A percentile compares a stretch with the other conserved stretches of the same genome.
Evolutionary conservation across 2,113 vertebrate genomes (phyloP).

Genomic region (Nanorana parkeri): DNA sequence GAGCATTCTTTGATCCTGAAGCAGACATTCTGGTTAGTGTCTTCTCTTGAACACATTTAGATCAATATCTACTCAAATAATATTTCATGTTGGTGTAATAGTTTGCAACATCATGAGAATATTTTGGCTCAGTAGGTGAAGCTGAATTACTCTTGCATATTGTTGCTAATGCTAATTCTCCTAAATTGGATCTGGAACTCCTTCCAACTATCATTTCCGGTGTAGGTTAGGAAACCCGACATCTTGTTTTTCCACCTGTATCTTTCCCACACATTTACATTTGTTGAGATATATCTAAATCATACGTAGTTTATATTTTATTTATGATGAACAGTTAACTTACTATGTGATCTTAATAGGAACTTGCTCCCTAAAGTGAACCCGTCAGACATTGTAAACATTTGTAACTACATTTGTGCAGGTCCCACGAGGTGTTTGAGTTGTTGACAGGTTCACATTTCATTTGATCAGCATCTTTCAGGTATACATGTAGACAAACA

Average conservation of each 20-base stretch:
- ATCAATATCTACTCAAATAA: too few species aligned
- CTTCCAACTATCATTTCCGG: background rate
- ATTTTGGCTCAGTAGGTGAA: too few species aligned
- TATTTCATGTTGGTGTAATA: too few species aligned
- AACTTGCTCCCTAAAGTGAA: background rate
- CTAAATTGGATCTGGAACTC: too few species aligned
- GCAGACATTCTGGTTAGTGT: slow-evolving; percentile 87
- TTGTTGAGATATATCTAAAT: background rate
- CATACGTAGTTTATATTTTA: background rate
- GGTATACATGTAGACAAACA: too few species aligned
- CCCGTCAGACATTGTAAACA: background rate
- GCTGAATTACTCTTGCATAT: too few species aligned
- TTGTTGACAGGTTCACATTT: too few species aligned
- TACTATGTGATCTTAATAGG: background rate
- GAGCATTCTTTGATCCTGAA: slow-evolving; percentile 84
- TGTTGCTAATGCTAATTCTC: background rate
- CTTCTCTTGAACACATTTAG: background rate
- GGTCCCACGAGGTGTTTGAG: too few species aligned
- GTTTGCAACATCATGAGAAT: too few species aligned
- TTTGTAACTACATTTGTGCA: too few species aligned
- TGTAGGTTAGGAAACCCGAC: background rate
- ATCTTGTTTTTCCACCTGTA: background rate
- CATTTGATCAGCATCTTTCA: too few species aligned
- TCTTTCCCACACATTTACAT: background rate
- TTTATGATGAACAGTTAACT: background rate